Percentiles rank a stretch among this genome's conserved stretches.
These are phyloP conservation scores for Gephyroberyx darwinii DNA, from an alignment of 2,797 vertebrate species.

Conservation along the genomic window DNA sequence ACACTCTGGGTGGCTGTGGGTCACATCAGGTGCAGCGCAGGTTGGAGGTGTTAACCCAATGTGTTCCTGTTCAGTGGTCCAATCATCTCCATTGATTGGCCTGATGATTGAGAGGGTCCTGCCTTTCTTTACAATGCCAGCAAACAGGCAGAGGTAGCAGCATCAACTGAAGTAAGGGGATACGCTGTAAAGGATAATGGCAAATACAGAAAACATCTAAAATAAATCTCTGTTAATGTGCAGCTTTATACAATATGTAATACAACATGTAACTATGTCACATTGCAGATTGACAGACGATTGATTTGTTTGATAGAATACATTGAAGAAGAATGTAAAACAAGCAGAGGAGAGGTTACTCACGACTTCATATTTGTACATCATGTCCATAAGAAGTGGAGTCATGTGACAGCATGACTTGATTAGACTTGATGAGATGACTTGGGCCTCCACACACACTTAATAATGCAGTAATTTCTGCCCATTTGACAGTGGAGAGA, in stretches of 20 bases:
- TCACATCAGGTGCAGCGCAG: conserved; percentile 75
- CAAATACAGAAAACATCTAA: conserved; percentile 18
- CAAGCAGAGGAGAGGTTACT: not conserved
- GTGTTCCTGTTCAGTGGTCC: conserved; percentile 82
- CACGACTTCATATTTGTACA: conserved; percentile 73
- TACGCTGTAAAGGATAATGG: conserved; percentile 42
- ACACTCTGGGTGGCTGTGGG: conserved; percentile 64
- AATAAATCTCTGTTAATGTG: conserved; percentile 9
- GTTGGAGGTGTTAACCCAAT: conserved; percentile 79
- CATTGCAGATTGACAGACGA: not conserved
- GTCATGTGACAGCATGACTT: conserved; percentile 84
- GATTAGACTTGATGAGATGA: conserved; percentile 88
- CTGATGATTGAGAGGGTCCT: conserved; percentile 76
- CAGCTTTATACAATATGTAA: conserved; percentile 15
- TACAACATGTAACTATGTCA: not conserved
- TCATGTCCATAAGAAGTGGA: conserved; percentile 77
- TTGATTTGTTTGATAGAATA: not conserved
- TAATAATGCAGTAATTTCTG: conserved; percentile 98
- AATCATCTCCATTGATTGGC: conserved; percentile 81
- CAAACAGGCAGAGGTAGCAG: conserved; percentile 43
- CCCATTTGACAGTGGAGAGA: conserved; percentile 83
- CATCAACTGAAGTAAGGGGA: conserved; percentile 22
- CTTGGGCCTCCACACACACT: conserved; percentile 79
- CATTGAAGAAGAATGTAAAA: too few species aligned
- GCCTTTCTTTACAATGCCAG: conserved; percentile 65